Base-by-base conservation (phyloP, 92 coral and sea anemone species). In the Micromussa lordhowensis region DNA sequence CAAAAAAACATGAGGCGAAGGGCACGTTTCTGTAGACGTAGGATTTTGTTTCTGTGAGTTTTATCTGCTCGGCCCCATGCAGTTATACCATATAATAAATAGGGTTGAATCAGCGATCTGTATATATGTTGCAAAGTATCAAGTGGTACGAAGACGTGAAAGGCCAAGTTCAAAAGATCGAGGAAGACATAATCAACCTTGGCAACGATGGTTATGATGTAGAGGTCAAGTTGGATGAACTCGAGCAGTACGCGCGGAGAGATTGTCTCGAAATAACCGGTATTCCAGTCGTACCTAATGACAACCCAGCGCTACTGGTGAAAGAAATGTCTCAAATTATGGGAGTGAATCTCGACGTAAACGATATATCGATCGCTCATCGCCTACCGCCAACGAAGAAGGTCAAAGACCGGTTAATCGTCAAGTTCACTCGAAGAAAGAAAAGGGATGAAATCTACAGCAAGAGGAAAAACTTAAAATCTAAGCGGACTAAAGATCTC, bases 371-470 rank as follows among this genome's bases (percentile, higher is more conserved):
- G 22, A 82, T 77, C 72, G 88, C 91, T 53, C 88, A 88, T 61
- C 83, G 87, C 59, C 51, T 61, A 59, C 83, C 87, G 48, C 85
- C 83, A 66, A 64, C 92, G 53, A 89, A 80, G 75, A 89, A 82
- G 53, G 74, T 69, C 48, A 89, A 89, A 69, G 88, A 83, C 53
- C 73, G 89, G 35, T 66, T 89, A 75, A 89, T 84, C 57, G 89
- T 89, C 11, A 89, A 89, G 66, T 89, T 89, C 51, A 78, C 92
- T 15, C 75, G 81, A 78, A 84, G 89, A 78, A 85, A 78, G 35
- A 83, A 89, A 40, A 63, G 86, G 68, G 86, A 80, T 48, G 81
- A 87, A 71, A 78, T 87, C 54, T 87, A 80, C 64, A 86, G 40
- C 58, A 87, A 87, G 72, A 78, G 90, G 40, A 87, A 79, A 68